Conservation (phyloP, 2,113 vertebrate species). For the Tympanuchus pallidicinctus region DNA sequence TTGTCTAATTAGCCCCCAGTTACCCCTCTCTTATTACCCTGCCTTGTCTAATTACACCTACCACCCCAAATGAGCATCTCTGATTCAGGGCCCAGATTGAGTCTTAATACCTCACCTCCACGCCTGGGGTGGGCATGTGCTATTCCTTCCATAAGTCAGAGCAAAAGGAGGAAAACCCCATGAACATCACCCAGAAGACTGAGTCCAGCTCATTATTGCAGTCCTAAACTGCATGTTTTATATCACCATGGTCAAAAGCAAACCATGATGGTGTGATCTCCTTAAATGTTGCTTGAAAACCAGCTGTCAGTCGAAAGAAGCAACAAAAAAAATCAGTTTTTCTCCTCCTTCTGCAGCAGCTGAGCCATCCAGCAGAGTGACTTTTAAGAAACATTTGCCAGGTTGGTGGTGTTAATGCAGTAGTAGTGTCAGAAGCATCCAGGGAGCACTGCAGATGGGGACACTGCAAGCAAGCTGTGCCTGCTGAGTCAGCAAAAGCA, state of each 20-base stretch:
- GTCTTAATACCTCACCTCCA: neutral
- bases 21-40: neutral
- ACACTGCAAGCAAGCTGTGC: rapidly evolving
- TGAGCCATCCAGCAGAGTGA: neutral
- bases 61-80: neutral
- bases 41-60: neutral
- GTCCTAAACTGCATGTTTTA: neutral
- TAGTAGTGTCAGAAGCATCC: rapidly evolving
- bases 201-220: neutral
- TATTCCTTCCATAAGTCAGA: neutral
- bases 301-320: neutral
- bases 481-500: neutral
- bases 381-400: neutral
- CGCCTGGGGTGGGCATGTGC: neutral
- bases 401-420: neutral
- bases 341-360: neutral
- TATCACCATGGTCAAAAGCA: neutral
- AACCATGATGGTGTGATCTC: neutral
- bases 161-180: neutral
- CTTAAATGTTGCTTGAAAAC: neutral
- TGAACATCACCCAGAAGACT: neutral
- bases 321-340: neutral
- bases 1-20: neutral
- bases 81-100: neutral
- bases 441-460: neutral